Conservation (phyloP, 2,888 invertebrate genomes). For the Lasioglossum malachurum region DNA sequence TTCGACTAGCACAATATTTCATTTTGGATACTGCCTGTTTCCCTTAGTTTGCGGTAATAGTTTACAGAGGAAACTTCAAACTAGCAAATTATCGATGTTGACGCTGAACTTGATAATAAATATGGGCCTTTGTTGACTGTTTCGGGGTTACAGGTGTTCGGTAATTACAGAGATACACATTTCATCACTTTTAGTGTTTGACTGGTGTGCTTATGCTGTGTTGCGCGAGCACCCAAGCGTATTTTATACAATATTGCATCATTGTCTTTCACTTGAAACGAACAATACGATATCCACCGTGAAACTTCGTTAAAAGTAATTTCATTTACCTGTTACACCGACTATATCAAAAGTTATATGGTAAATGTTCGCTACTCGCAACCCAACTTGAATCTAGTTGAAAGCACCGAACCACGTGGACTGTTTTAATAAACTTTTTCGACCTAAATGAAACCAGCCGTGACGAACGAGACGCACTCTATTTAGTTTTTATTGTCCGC, state of each 20-base stretch:
- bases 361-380: background rate
- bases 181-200: background rate
- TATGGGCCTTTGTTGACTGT: background rate
- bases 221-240: background rate
- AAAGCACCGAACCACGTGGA: background rate
- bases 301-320: background rate
- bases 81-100: background rate
- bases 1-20: background rate
- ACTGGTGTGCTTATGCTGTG: background rate
- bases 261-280: background rate
- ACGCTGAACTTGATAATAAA: background rate
- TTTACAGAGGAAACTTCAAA: background rate
- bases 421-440: conserved; percentile 4
- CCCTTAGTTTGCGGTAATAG: background rate
- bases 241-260: background rate
- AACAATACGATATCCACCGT: background rate
- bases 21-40: background rate
- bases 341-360: background rate
- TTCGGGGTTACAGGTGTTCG: background rate
- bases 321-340: background rate
- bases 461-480: background rate
- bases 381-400: background rate
- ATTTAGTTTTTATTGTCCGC: background rate
- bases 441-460: background rate
- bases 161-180: background rate